A percentile compares a stretch with the other conserved stretches of the same genome.
Evolutionary conservation across 1,140 invertebrate genomes (phyloP).

Genomic region (Homalodisca vitripennis): DNA sequence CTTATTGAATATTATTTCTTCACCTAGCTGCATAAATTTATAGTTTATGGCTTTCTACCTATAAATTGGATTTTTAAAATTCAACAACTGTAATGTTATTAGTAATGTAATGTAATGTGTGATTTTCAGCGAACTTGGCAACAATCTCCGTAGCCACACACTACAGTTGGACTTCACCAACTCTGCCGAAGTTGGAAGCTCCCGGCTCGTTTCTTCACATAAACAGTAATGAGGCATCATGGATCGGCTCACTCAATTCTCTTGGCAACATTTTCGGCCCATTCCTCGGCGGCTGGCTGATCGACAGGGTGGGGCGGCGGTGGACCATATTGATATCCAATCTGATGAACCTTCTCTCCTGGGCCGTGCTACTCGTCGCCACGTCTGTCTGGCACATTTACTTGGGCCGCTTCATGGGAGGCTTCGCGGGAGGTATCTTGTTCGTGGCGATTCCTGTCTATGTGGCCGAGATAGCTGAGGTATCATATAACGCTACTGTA

Average conservation of each 20-base stretch:
- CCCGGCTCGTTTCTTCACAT: slow-evolving; percentile 15
- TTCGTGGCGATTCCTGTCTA: slow-evolving; percentile 40
- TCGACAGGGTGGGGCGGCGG: slow-evolving; percentile 42
- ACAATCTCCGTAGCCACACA: slow-evolving; percentile 62
- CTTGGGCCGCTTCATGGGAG: no score
- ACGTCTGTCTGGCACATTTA: slow-evolving; percentile 16
- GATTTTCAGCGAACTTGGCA: slow-evolving; percentile 63
- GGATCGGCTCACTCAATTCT: slow-evolving; percentile 17
- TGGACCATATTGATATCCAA: slow-evolving; percentile 58
- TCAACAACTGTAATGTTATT: no score
- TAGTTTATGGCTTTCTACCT: no score
- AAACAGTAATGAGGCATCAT: slow-evolving; percentile 24
- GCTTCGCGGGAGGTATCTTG: slow-evolving; percentile 50
- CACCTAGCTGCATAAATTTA: no score
- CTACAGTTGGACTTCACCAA: slow-evolving; percentile 74
- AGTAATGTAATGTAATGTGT: no score
- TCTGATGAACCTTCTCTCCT: background rate
- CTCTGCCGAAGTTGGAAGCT: slow-evolving; percentile 56
- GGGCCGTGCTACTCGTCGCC: background rate
- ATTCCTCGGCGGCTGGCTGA: background rate
- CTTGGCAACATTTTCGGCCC: slow-evolving; percentile 16
- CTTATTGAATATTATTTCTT: no score
- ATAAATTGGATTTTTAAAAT: no score
- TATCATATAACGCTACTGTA: no score
- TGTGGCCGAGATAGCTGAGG: slow-evolving; percentile 40